These are phyloP conservation scores for Drosophila mauritiana DNA, from an alignment of 1,140 invertebrate genomes.

Conservation along the genomic window DNA sequence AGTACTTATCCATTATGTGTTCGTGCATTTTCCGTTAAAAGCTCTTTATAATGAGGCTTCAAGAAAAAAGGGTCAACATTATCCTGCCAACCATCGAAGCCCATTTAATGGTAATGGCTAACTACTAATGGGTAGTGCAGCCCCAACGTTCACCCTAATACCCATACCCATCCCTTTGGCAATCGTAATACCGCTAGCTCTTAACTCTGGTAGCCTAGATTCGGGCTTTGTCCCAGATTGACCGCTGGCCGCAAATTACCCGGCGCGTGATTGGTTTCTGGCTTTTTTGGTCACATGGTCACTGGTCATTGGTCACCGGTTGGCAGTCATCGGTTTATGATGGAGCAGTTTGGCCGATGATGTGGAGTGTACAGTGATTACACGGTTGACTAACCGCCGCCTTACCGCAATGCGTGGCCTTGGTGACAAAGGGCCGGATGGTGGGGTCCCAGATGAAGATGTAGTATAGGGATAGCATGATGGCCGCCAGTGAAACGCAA, in stretches of 20 bases:
- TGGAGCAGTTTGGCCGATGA: conserved; percentile 2
- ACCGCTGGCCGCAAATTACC: conserved; percentile 48
- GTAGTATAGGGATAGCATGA: conserved; percentile 97
- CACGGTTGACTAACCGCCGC: not conserved
- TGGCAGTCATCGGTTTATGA: conserved; percentile 1
- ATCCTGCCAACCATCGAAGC: conserved; percentile 12
- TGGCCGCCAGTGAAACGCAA: conserved; percentile 96
- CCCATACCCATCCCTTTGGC: not conserved
- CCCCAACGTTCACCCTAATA: not conserved
- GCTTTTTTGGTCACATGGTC: not conserved
- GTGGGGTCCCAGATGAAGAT: conserved; percentile 97
- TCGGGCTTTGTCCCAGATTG: conserved; percentile 57
- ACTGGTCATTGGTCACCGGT: not conserved
- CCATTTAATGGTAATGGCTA: conserved; percentile 11
- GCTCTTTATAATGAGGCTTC: conserved; percentile 6
- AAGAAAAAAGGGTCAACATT: not conserved
- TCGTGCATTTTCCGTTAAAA: not conserved
- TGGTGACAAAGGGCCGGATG: conserved; percentile 81
- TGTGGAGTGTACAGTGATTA: not conserved
- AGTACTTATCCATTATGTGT: not conserved
- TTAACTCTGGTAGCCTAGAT: conserved; percentile 55
- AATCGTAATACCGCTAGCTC: conserved; percentile 3
- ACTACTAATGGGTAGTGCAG: conserved; percentile 2
- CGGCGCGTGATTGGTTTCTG: conserved; percentile 27
- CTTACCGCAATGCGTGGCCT: conserved; percentile 84